Percentiles rank a stretch among this genome's conserved stretches.
These are phyloP conservation scores for Schizotus pectinicornis DNA, from an alignment of 2,888 invertebrate genomes.

Conservation along the genomic window DNA sequence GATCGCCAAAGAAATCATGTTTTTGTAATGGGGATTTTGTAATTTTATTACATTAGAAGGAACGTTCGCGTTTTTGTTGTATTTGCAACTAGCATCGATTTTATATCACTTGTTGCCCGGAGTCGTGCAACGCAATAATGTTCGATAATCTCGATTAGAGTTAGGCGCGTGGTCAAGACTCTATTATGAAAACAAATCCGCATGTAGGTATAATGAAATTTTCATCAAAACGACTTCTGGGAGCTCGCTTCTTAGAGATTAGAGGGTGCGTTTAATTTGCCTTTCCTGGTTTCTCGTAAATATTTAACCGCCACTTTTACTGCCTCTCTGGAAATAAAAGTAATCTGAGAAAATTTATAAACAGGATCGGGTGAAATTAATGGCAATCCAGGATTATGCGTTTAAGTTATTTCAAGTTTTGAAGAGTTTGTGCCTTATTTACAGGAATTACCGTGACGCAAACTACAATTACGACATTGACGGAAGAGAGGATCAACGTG, in stretches of 20 bases:
- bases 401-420: too few species aligned
- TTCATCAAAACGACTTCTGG: slow-evolving; percentile 15
- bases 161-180: slow-evolving; percentile 6
- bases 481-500: slow-evolving; percentile 41
- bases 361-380: slow-evolving; percentile 15
- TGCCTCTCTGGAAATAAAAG: slow-evolving; percentile 19
- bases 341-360: slow-evolving; percentile 19
- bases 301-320: slow-evolving; percentile 12
- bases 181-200: not conserved
- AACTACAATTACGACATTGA: slow-evolving; percentile 46
- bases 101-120: slow-evolving; percentile 20
- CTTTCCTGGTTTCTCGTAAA: slow-evolving; percentile 21
- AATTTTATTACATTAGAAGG: not conserved
- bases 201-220: slow-evolving; percentile 14
- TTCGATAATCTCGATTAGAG: slow-evolving; percentile 12
- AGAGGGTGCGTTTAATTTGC: slow-evolving; percentile 14
- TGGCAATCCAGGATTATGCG: slow-evolving; percentile 6
- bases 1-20: too few species aligned
- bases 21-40: too few species aligned
- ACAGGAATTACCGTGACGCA: slow-evolving; percentile 43
- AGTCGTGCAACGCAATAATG: slow-evolving; percentile 7
- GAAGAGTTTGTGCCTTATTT: too few species aligned
- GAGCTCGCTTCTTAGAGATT: not conserved
- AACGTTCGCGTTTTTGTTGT: slow-evolving; percentile 8
- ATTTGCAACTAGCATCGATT: not conserved